Evolutionary conservation across 2,797 vertebrate species (phyloP).

Genomic region (Mormyrops boulengeri): DNA sequence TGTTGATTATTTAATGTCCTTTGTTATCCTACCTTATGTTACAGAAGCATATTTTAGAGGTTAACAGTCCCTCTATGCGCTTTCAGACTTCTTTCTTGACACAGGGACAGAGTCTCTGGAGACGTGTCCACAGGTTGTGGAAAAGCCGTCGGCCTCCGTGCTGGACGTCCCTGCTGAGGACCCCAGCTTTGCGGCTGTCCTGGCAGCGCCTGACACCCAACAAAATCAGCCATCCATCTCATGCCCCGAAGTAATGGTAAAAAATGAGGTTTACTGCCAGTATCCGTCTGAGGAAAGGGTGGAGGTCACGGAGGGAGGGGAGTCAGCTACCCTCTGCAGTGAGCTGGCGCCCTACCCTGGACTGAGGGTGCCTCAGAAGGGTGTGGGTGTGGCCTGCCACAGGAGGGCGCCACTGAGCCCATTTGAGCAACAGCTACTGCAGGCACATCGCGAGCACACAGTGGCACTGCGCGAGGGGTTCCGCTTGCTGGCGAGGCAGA

Average conservation of each 20-base stretch:
- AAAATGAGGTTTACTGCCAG: constrained; percentile 12
- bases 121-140: background rate
- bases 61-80: background rate
- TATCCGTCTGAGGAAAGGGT: background rate
- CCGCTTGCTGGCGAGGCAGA: constrained; percentile 22
- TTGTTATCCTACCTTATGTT: background rate
- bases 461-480: constrained; percentile 26
- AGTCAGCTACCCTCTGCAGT: background rate
- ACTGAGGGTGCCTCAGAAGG: background rate
- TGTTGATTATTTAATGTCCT: background rate
- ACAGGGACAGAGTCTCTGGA: constrained; percentile 3
- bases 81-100: constrained; percentile 16
- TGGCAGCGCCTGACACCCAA: background rate
- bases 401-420: background rate
- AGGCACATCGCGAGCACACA: constrained; percentile 25
- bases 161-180: constrained; percentile 8
- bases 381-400: background rate
- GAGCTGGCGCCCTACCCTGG: constrained; percentile 3
- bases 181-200: background rate
- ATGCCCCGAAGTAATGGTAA: background rate
- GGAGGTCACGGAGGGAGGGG: background rate
- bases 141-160: background rate
- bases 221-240: background rate
- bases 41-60: background rate
- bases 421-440: constrained; percentile 29